Evolutionary conservation across 2,888 invertebrate genomes (phyloP).

Genomic region (Chloromyia formosa): DNA sequence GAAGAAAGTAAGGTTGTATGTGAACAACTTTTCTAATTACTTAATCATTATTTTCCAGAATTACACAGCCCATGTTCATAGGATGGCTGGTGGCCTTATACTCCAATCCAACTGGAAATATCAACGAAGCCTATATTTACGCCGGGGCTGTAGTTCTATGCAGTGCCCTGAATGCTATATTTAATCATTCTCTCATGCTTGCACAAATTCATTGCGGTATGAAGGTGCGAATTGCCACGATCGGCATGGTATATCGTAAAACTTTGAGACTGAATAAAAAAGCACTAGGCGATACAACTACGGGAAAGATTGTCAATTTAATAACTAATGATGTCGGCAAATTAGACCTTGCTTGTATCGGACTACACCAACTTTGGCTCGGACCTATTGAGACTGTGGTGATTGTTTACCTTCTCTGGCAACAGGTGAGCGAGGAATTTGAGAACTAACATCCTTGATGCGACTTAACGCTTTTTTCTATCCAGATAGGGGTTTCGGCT

Average conservation of each 20-base stretch:
- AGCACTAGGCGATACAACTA: constrained; percentile 79
- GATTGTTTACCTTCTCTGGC: constrained; percentile 76
- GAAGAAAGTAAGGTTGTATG: constrained; percentile 36
- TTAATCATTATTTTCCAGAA: constrained; percentile 61
- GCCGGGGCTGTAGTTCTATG: constrained; percentile 77
- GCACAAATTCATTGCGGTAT: constrained; percentile 73
- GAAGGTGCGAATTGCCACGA: constrained; percentile 74
- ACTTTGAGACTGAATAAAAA: constrained; percentile 74
- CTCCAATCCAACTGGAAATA: constrained; percentile 51
- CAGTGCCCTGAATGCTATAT: constrained; percentile 77
- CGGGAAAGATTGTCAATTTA: constrained; percentile 83
- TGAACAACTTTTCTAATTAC: background rate
- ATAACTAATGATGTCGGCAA: constrained; percentile 93
- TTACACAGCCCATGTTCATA: constrained; percentile 72
- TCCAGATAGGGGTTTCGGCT: constrained; percentile 68
- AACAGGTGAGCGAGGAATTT: background rate
- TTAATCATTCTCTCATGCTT: constrained; percentile 90
- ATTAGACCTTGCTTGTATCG: constrained; percentile 73
- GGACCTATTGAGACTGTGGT: constrained; percentile 85
- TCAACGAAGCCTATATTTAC: constrained; percentile 75
- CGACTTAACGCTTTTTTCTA: background rate
- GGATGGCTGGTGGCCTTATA: constrained; percentile 72
- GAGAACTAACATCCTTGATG: background rate
- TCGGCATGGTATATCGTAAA: constrained; percentile 75
- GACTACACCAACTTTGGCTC: constrained; percentile 91